Base-by-base conservation (phyloP, 2,797 vertebrate genomes). In the Eleutherodactylus coqui region DNA sequence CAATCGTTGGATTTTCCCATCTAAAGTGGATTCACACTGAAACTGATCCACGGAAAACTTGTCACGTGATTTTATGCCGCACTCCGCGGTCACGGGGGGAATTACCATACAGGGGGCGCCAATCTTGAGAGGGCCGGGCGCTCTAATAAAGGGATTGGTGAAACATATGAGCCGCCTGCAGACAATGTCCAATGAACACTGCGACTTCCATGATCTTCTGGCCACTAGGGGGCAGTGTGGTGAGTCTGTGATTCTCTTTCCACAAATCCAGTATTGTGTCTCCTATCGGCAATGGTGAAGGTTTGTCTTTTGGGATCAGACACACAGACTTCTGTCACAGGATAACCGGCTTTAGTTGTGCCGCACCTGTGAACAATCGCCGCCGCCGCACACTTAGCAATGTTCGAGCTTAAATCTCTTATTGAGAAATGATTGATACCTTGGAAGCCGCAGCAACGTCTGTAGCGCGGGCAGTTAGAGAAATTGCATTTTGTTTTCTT, bases 371-470 rank as follows among this genome's bases (percentile, higher is more conserved):
- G n/a, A 72, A 47, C 76, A 41, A 43, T 27, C 72, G 19, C 19
- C 17, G 41, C 43, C 27, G 29, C 36, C 24, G 29, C 8, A 29
- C 36, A 24, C 36, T 55, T 27, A 55, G 19, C 49, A 72, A 38
- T n/a, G 21, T 45, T 79, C 75, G 53, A 38, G 55, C 45, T 27
- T 84, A 77, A 76, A 84, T 84, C 55, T 67, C 75, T 78, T 85
- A 70, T 32, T 55, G 83, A 85, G 83, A 64, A 70, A 85, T 64
- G 75, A 85, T 78, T 85, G 79, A 79, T 72, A 43, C 36, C 67
- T 85, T 79, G 38, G 34, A 60, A 60, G 73, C 45, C 5, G 29
- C 62, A 27, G 60, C 8, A 41, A 55, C 29, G 45, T 75, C 36
- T 78, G 38, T 55, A 58, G 27, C 43, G 27, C 60, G 64, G 67